Conservation (phyloP, 2,113 vertebrate genomes). For the Saccopteryx leptura region DNA sequence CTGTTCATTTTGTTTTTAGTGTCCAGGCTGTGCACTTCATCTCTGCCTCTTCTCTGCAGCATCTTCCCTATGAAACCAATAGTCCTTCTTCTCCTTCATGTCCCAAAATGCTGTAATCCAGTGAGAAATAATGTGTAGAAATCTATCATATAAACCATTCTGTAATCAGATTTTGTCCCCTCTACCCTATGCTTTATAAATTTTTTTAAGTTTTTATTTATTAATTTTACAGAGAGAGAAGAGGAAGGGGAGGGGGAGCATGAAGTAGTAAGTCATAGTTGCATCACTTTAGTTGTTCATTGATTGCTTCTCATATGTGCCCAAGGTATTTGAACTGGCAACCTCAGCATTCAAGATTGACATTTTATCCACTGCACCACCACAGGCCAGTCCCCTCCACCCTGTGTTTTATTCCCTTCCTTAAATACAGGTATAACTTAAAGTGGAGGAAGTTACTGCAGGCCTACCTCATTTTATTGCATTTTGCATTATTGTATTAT, state of each 20-base stretch:
- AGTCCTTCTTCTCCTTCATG: background rate
- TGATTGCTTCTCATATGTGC: too few relatives aligned
- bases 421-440: background rate
- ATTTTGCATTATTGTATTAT: background rate
- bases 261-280: too few relatives aligned
- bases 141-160: background rate
- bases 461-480: background rate
- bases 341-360: too few relatives aligned
- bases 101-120: background rate
- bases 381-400: background rate
- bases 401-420: background rate
- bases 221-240: too few relatives aligned
- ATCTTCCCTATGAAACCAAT: conserved; percentile 24
- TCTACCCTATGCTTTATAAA: background rate
- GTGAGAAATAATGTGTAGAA: background rate
- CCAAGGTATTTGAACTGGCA: too few relatives aligned
- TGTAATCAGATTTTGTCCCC: background rate
- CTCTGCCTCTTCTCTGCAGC: background rate
- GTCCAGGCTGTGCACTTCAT: background rate
- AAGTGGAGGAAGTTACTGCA: background rate
- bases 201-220: too few relatives aligned
- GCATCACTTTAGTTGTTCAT: too few relatives aligned
- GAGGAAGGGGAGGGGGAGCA: too few relatives aligned
- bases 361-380: too few relatives aligned
- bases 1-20: conserved; percentile 27